A percentile compares a stretch with the other conserved stretches of the same genome.
Conservation (phyloP, 2,113 vertebrate species). For the Heptranchias perlo region DNA sequence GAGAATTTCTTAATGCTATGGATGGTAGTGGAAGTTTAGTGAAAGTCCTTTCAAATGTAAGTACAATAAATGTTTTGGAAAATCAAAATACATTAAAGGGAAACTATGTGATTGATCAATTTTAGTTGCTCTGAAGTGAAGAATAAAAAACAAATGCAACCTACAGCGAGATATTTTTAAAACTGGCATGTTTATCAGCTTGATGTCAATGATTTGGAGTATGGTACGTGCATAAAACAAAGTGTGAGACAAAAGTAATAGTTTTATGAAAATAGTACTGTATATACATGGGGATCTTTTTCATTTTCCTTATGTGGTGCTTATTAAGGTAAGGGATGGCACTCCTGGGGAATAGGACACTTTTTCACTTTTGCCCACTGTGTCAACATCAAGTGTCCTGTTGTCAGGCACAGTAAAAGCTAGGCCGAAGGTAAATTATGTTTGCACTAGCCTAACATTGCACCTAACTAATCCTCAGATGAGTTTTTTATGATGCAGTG, state of each 20-base stretch:
- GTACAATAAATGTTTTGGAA: slow-evolving; percentile 39
- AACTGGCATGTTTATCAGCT: background rate
- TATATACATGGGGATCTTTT: background rate
- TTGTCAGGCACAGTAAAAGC: background rate
- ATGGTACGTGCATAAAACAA: background rate
- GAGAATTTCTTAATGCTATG: slow-evolving; percentile 60
- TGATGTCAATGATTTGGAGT: background rate
- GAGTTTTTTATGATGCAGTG: no score
- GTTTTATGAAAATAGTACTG: background rate
- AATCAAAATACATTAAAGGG: background rate
- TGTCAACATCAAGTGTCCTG: background rate
- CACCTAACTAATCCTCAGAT: no score
- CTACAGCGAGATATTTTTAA: background rate
- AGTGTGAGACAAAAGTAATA: background rate
- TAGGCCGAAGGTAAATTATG: background rate
- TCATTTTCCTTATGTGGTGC: no score
- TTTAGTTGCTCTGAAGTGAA: background rate
- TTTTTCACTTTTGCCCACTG: background rate
- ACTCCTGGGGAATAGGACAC: background rate
- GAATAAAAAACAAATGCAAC: background rate
- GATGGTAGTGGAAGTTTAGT: slow-evolving; percentile 54
- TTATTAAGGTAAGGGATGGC: background rate
- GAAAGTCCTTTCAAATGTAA: slow-evolving; percentile 58
- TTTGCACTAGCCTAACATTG: background rate
- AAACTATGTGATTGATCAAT: background rate